phyloP scores from a whole-genome alignment of 2,113 vertebrate genomes.

The Paracanthobrama guichenoti region DNA sequence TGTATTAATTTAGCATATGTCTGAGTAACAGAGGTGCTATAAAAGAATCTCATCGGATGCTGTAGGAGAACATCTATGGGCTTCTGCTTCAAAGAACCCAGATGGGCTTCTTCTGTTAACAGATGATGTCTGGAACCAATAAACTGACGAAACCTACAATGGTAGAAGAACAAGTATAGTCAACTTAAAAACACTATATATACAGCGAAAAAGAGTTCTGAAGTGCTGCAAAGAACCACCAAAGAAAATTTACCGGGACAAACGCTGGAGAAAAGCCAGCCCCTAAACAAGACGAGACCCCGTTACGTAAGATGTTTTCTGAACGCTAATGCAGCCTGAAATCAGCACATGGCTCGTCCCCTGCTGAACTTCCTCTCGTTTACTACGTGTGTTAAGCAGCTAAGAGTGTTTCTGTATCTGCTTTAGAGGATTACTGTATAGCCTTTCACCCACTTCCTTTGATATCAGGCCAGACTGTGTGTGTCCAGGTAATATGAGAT shows the following conservation, averaged over 20 bases:
- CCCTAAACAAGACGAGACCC: neutral
- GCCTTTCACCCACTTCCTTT: slow-evolving; percentile 61
- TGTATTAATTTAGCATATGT: neutral
- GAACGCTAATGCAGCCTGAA: neutral
- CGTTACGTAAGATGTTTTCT: slow-evolving; percentile 37
- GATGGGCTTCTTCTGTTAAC: neutral
- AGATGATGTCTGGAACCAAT: neutral
- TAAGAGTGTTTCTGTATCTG: slow-evolving; percentile 64
- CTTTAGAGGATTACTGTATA: slow-evolving; percentile 66
- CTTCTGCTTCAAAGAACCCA: neutral
- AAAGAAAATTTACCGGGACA: neutral
- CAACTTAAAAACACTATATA: neutral
- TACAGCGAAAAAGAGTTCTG: neutral
- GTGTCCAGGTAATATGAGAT: slow-evolving; percentile 23
- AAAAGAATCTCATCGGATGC: neutral
- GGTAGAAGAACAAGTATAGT: neutral
- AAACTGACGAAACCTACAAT: neutral
- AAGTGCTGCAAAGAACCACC: neutral
- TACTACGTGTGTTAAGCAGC: slow-evolving; percentile 66
- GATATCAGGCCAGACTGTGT: neutral
- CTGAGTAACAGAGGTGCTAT: neutral
- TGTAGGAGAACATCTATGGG: neutral
- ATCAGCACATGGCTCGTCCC: slow-evolving; percentile 37
- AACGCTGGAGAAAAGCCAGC: neutral
- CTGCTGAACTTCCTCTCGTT: slow-evolving; percentile 56